Evolutionary conservation across 1,140 invertebrate genomes (phyloP).

Genomic region (Brachionus angularis): DNA sequence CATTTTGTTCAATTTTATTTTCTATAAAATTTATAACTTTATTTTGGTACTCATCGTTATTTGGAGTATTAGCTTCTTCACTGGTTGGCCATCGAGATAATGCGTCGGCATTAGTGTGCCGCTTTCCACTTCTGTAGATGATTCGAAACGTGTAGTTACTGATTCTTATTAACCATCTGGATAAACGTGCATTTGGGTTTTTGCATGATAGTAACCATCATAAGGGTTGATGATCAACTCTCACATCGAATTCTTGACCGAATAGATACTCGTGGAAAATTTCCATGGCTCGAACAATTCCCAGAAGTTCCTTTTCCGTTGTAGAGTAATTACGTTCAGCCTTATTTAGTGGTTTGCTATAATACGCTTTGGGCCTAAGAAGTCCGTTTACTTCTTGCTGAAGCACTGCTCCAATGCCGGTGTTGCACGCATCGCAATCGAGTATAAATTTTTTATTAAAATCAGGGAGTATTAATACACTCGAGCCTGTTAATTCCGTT

Average conservation of each 20-base stretch:
- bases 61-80: not conserved
- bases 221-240: slow-evolving; percentile 60
- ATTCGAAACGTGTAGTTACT: slow-evolving; percentile 7
- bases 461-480: slow-evolving; percentile 45
- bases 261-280: slow-evolving; percentile 57
- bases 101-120: slow-evolving; percentile 42
- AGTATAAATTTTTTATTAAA: slow-evolving; percentile 44
- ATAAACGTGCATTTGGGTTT: slow-evolving; percentile 24
- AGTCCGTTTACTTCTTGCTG: slow-evolving; percentile 41
- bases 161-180: not conserved
- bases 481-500: slow-evolving; percentile 15
- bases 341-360: not conserved
- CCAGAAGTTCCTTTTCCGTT: slow-evolving; percentile 53
- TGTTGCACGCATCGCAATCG: slow-evolving; percentile 45
- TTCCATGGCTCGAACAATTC: slow-evolving; percentile 54
- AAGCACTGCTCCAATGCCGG: slow-evolving; percentile 45
- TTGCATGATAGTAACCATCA: slow-evolving; percentile 49
- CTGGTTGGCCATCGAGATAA: slow-evolving; percentile 41
- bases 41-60: not conserved
- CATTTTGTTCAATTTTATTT: not conserved
- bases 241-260: slow-evolving; percentile 56
- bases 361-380: not conserved
- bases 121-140: not conserved
- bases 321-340: slow-evolving; percentile 47
- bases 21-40: slow-evolving; percentile 1